A percentile compares a stretch with the other conserved stretches of the same genome.
Evolutionary conservation across 2,113 vertebrate species (phyloP).

Genomic region (Crotalus viridis): DNA sequence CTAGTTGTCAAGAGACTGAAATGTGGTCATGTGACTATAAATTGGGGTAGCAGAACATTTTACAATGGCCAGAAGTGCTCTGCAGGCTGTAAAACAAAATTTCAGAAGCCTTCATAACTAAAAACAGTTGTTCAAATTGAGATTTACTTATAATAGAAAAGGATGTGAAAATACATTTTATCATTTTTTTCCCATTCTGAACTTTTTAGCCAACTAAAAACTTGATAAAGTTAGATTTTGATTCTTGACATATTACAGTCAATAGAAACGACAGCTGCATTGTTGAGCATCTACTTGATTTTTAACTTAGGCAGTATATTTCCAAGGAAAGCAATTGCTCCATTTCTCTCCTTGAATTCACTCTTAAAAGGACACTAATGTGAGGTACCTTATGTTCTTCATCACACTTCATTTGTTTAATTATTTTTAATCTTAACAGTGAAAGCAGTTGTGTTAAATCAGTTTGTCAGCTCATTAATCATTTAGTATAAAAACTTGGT

Average conservation of each 20-base stretch:
- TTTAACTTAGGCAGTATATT: background rate
- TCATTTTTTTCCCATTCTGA: background rate
- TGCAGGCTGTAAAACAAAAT: background rate
- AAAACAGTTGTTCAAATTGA: background rate
- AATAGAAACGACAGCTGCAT: background rate
- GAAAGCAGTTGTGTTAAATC: constrained; percentile 6
- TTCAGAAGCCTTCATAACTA: background rate
- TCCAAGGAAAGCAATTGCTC: background rate
- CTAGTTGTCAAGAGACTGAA: background rate
- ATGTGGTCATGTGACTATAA: background rate
- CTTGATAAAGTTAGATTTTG: background rate
- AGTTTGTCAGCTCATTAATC: constrained; percentile 17
- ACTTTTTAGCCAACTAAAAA: background rate
- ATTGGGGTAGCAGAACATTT: background rate
- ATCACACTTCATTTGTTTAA: background rate
- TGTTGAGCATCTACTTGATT: background rate
- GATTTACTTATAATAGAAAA: background rate
- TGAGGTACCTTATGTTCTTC: background rate
- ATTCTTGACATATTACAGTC: background rate
- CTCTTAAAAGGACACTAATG: background rate
- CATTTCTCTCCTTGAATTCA: background rate
- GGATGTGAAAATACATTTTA: background rate
- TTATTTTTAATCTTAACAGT: constrained; percentile 17
- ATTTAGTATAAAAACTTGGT: background rate
- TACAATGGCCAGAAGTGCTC: background rate